These are phyloP conservation scores for Zophobas morio DNA, from an alignment of 1,140 invertebrate genomes.

Conservation along the genomic window DNA sequence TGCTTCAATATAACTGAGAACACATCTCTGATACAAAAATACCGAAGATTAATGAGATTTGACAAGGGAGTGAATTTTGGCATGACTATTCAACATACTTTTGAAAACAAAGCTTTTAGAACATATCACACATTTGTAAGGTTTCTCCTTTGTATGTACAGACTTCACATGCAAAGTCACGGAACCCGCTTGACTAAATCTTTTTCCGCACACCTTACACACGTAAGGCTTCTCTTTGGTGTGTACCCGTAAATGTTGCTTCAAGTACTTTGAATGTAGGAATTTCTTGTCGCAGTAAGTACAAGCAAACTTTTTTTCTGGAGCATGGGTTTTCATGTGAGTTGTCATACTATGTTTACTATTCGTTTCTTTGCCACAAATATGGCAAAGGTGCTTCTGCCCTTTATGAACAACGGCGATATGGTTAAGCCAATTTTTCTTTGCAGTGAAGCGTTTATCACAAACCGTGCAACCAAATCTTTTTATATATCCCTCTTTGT, in stretches of 20 bases:
- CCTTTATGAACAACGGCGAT: conserved; percentile 49
- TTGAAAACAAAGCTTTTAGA: conserved; percentile 69
- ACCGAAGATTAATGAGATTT: neutral
- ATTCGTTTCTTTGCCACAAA: neutral
- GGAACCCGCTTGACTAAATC: conserved; percentile 60
- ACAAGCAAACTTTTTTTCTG: conserved; percentile 42
- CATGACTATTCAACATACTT: neutral
- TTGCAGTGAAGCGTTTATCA: neutral
- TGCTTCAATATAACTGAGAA: too few species aligned
- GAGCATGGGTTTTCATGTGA: conserved; percentile 27
- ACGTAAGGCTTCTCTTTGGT: conserved; percentile 68
- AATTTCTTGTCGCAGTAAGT: conserved; percentile 32
- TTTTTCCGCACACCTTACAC: conserved; percentile 63
- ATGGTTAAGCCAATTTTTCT: neutral
- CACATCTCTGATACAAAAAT: too few species aligned
- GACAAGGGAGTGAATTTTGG: neutral
- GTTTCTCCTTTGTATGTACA: neutral
- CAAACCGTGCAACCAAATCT: neutral
- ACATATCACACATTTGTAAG: conserved; percentile 58
- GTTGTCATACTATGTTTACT: neutral
- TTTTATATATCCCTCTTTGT: neutral
- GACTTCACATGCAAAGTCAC: neutral
- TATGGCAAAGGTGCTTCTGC: neutral
- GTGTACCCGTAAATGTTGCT: conserved; percentile 53
- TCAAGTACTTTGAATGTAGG: conserved; percentile 7